phyloP scores from a whole-genome alignment of 2,113 vertebrate species.

The Tragelaphus strepsiceros region DNA sequence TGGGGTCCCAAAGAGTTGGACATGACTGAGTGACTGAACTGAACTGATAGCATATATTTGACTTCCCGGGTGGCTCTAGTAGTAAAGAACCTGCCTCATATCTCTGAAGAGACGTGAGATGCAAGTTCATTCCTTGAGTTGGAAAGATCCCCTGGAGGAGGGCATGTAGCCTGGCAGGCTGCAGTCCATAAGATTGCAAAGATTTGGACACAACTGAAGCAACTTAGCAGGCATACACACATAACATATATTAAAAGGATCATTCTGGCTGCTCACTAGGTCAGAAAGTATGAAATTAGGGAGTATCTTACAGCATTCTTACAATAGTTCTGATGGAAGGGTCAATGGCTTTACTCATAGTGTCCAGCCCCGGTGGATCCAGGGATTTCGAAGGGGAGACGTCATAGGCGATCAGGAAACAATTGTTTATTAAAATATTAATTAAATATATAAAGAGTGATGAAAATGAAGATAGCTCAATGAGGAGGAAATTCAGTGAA shows the following conservation, averaged over 20 bases:
- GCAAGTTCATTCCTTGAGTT: background rate
- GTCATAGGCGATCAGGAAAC: too few species aligned
- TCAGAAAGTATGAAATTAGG: background rate
- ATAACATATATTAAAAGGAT: background rate
- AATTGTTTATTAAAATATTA: too few species aligned
- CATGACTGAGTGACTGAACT: background rate
- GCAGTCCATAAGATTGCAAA: background rate
- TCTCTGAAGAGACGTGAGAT: background rate
- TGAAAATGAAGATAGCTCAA: too few species aligned
- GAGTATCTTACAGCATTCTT: background rate
- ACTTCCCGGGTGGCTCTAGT: background rate
- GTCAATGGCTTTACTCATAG: background rate
- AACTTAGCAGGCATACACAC: background rate
- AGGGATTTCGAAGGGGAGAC: too few species aligned
- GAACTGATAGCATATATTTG: background rate
- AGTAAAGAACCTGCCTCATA: background rate
- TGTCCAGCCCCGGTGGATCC: too few species aligned
- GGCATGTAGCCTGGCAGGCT: background rate
- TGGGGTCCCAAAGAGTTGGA: background rate
- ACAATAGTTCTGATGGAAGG: background rate
- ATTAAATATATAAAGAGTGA: too few species aligned
- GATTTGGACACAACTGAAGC: background rate
- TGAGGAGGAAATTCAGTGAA: too few species aligned
- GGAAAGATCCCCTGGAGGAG: background rate
- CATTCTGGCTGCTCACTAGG: background rate